Conservation (phyloP, 2,797 vertebrate species). For the Tarsius wallacei region DNA sequence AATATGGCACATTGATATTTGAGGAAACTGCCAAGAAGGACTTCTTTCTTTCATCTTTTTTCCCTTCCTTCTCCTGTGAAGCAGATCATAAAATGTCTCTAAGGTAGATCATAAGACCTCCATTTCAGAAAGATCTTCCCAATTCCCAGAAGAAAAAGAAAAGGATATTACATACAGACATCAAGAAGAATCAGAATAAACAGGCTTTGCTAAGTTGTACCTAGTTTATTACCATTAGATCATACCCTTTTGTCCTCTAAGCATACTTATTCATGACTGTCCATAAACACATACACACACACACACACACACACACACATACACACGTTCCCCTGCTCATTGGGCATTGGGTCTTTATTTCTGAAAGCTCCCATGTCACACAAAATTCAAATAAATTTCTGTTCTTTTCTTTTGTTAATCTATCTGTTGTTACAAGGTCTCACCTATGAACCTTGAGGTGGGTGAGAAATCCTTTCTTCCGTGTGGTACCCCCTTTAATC, state of each 20-base stretch:
- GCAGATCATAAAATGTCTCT: not conserved
- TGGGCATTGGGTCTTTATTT: not conserved
- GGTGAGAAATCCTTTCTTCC: not conserved
- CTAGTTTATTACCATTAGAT: not conserved
- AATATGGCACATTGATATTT: not conserved
- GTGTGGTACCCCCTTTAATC: not conserved
- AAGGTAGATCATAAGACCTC: not conserved
- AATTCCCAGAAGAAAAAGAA: not conserved
- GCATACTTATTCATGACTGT: not conserved
- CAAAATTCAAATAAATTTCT: not conserved
- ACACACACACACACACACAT: too few relatives aligned
- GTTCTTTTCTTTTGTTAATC: not conserved
- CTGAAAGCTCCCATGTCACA: not conserved
- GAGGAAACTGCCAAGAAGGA: not conserved
- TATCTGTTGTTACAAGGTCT: not conserved
- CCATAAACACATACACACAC: not conserved
- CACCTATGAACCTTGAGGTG: not conserved
- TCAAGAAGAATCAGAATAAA: not conserved
- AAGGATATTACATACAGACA: not conserved
- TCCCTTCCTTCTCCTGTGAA: not conserved
- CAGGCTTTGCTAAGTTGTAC: too few relatives aligned
- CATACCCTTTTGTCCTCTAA: not conserved
- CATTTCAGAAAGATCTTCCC: not conserved
- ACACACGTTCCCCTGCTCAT: not conserved
- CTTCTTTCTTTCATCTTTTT: too few relatives aligned